Evolutionary conservation across 2,113 vertebrate genomes (phyloP), one percentile per base, ranked within the genome.

Genomic region (Pseudorasbora parva): DNA sequence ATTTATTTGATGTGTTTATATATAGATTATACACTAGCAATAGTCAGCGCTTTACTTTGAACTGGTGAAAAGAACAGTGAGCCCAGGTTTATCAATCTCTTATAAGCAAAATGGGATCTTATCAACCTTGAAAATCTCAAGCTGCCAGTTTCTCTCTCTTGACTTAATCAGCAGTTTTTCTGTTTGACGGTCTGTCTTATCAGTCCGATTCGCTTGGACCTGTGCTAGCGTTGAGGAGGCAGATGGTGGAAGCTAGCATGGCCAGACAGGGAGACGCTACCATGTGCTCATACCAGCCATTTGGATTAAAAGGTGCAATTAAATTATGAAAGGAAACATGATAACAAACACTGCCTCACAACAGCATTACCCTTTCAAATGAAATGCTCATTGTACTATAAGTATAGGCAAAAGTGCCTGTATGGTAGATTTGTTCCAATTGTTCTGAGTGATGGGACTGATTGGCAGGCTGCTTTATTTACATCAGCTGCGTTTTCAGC

Each of bases 401-500:
- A 27, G 41, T 62, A 47, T 15, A 47, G 54, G 21, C 21, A 23
- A 41, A 77, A 77, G 11, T 11, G 2, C 11, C 15, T 15, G 15
- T 19, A 45, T 41, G n/a, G 21, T 23, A 25, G 1, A 23, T 43
- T 8, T 68, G 47, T 14, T 49, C 14, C 11, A 19, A 4, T 80
- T 51, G 47, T 56, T 25, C 51, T 78, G 23, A 81, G 71, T n/a
- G 62, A 59, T n/a, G 11, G 21, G 25, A 45, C 21, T 85, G 86
- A 85, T 75, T 87, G 86, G 45, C 86, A 83, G 57, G 30, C 12
- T 43, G 82, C 81, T 30, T 83, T 78, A 85, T 85, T 85, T 83
- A 81, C n/a, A 47, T 78, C 43, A 51, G 49, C 45, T 4, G 69
- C 51, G 60, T 84, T 87, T 87, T 43, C 81, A 60, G 59, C 75